Evolutionary conservation across 2,888 invertebrate species (phyloP), one percentile per base, ranked within the genome.

Genomic region (Tridacna crocea): DNA sequence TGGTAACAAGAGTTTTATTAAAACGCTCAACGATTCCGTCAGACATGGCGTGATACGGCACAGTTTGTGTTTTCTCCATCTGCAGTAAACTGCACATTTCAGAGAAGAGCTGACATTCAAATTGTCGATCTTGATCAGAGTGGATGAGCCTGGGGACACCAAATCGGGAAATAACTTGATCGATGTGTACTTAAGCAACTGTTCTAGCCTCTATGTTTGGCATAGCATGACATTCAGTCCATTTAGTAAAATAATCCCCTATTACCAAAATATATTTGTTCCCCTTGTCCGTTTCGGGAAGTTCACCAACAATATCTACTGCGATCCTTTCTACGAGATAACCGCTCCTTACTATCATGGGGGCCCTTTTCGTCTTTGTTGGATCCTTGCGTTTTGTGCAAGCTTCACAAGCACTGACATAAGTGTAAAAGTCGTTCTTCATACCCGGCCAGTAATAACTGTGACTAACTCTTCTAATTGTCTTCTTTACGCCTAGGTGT

Each of bases 171-270:
- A 83, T 72, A 12, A 87, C 36, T 15, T 84, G 55, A 24, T 83
- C 75, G 11, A 82, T 78, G 46, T 82, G 19, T 2, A 82, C 19
- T 19, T 51, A 68, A 15, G 83, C 86, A 51, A 83, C 76, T 3
- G 79, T 78, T 26, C 17, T 51, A 2, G 77, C 66, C 51, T 79
- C 80, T 72, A 77, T 76, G 22, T 81, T 75, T 47, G 61, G 55
- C 70, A 78, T 78, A 2, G 81, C 65, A 48, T 78, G 81, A 26
- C 77, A 68, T 24, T 85, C 78, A 0, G 82, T 80, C 80, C 77
- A 85, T 58, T 80, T 83, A 12, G 83, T 80, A 48, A 80, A 85
- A 61, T 85, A 83, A 55, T 80, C 85, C 2, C 74, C 77, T 13
- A 76, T 74, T 24, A 83, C 78, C 11, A 80, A 24, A 22, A 83